Base-by-base conservation (phyloP, 2,113 vertebrate genomes). In the Rutilus rutilus region DNA sequence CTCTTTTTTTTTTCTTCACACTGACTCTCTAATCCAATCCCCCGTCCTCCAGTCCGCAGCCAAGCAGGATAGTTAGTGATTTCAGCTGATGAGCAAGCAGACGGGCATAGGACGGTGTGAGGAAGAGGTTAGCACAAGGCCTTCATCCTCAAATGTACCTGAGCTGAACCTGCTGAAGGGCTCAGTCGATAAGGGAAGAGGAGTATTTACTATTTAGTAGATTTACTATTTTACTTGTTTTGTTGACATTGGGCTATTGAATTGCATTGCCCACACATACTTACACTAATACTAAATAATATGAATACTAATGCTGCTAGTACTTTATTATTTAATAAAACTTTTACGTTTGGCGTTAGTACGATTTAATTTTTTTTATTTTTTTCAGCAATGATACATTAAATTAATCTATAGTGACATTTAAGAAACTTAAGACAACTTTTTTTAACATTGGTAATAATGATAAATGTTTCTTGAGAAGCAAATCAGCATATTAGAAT, bases 71-170 rank as follows among this genome's bases (percentile, higher is more conserved):
- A 81, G 59, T 47, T 65, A 47, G 42, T 64, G 59, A 81, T 47
- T 64, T 81, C 39, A 81, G 78, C n/a, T 30, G 59, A 65, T 27
- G 59, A 81, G 59, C 59, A 64, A n/a, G 59, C n/a, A 64, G 78
- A 64, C 59, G 1, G 78, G 6, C 36, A 80, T 64, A 80, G 78
- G 78, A 64, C n/a, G 17, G 36, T 80, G 36, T 45, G n/a, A 54
- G 57, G 59, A 80, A 17, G 57, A 80, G 59, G 59, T 47, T 65
- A 47, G 36, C 59, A 21, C 12, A 64, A 47, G 78, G 36, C 23
- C 59, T 64, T 25, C 10, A 36, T 62, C 36, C 57, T 79, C 36
- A 42, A 33, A 60, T 60, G 39, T 60, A 62, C 54, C 42, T 27
- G 7, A 64, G 12, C 39, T 80, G 59, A 80, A 80, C 39, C 39